A percentile compares a stretch with the other conserved stretches of the same genome.
Conservation (phyloP, 2,113 vertebrate species). For the Chloropsis cyanopogon region DNA sequence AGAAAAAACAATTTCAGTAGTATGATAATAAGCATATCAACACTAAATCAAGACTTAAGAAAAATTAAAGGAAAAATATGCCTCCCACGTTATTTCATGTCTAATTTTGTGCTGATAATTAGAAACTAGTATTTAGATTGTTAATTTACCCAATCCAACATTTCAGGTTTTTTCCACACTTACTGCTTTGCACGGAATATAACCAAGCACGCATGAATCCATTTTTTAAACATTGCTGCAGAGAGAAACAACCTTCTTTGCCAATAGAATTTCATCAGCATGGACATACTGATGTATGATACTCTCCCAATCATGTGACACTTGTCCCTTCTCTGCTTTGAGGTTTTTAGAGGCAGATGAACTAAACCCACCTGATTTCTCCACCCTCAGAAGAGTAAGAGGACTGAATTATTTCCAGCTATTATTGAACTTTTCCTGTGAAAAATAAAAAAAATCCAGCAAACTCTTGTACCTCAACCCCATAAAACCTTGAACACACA, state of each 20-base stretch:
- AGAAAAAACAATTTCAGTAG: neutral
- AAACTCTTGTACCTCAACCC: neutral
- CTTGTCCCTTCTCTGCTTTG: neutral
- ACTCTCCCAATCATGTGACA: neutral
- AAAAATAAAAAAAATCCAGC: neutral
- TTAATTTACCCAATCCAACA: neutral
- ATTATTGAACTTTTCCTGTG: neutral
- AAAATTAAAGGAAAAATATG: neutral
- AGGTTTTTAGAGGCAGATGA: neutral
- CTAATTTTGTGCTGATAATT: neutral
- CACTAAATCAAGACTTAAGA: neutral
- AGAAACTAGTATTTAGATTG: neutral
- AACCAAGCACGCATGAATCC: neutral
- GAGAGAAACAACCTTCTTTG: neutral
- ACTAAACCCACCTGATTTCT: neutral
- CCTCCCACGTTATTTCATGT: neutral
- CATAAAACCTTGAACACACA: neutral
- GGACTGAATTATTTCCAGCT: neutral
- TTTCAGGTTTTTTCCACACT: neutral
- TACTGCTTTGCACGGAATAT: neutral
- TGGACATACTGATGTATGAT: neutral
- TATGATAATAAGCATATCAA: neutral
- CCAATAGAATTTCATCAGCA: neutral
- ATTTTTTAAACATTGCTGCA: neutral
- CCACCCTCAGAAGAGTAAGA: neutral